A percentile compares a stretch with the other conserved stretches of the same genome.
These are phyloP conservation scores for Nudaria mundana DNA, from an alignment of 2,888 invertebrate species.

Conservation along the genomic window DNA sequence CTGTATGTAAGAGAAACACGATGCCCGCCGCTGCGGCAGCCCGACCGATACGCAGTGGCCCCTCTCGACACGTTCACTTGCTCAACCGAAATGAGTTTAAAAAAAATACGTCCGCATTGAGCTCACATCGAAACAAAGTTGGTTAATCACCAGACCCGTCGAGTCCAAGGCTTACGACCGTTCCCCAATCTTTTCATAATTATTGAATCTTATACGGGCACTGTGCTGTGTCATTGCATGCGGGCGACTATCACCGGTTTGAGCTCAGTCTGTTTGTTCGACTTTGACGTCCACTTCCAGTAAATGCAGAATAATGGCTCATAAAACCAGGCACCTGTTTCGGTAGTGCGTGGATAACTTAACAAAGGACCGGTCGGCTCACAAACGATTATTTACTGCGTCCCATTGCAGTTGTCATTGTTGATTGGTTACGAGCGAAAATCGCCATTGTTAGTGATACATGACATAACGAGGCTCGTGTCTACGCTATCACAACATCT, in stretches of 20 bases:
- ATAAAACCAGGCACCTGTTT: constrained; percentile 56
- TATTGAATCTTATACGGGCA: constrained; percentile 65
- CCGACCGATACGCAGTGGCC: constrained; percentile 67
- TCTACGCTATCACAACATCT: constrained; percentile 43
- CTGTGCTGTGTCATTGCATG: constrained; percentile 49
- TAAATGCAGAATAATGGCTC: constrained; percentile 38
- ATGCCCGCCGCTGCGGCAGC: constrained; percentile 34
- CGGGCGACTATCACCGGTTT: constrained; percentile 51
- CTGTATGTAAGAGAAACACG: constrained; percentile 69
- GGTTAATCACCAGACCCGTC: constrained; percentile 22
- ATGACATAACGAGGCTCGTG: constrained; percentile 59
- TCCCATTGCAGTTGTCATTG: constrained; percentile 59
- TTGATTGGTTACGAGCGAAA: constrained; percentile 55
- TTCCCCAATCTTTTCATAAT: constrained; percentile 51
- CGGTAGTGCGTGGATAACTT: constrained; percentile 44
- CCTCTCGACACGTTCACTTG: constrained; percentile 76
- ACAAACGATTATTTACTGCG: constrained; percentile 56
- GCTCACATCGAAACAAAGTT: constrained; percentile 18
- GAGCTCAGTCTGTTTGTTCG: constrained; percentile 29
- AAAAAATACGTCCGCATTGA: constrained; percentile 36
- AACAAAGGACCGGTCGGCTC: constrained; percentile 54
- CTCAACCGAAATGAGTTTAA: constrained; percentile 53
- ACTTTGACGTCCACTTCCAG: constrained; percentile 30
- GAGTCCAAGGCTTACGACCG: constrained; percentile 45
- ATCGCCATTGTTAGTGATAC: constrained; percentile 54